These are phyloP conservation scores for Bos taurus DNA, from an alignment of 2,113 vertebrate genomes.

Conservation along the genomic window DNA sequence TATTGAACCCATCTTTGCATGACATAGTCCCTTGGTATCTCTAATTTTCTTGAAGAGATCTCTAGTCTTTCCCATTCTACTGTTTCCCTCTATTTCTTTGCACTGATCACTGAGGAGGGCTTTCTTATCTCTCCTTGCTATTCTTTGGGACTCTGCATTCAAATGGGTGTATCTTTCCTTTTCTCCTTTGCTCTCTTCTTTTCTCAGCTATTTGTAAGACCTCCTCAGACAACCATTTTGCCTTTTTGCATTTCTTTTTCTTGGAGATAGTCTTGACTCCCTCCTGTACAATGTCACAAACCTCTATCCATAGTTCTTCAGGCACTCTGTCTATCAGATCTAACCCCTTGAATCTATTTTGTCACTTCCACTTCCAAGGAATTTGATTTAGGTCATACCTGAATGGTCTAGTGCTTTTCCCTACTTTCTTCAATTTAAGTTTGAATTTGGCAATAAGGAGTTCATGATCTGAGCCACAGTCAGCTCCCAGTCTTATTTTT, in stretches of 20 bases:
- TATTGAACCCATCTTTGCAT: neutral
- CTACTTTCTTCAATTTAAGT: neutral
- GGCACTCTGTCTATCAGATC: neutral
- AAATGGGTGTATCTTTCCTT: neutral
- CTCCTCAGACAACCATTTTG: neutral
- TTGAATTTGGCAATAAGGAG: neutral
- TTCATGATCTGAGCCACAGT: neutral
- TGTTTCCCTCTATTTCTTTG: neutral
- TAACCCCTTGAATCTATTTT: neutral
- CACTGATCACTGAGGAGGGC: neutral
- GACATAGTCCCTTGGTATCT: neutral
- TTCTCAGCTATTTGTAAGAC: neutral
- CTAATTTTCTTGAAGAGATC: neutral
- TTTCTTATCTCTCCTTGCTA: neutral
- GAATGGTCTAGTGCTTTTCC: neutral
- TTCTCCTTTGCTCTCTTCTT: neutral
- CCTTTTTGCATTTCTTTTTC: neutral
- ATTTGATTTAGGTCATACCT: neutral
- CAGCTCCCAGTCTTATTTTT: neutral
- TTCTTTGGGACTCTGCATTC: neutral
- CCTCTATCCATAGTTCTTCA: neutral
- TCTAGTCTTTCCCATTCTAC: neutral
- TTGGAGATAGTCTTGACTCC: neutral
- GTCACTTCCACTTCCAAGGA: neutral
- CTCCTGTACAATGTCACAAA: neutral